phyloP scores from a whole-genome alignment of 2,113 vertebrate genomes.

The Tenrec ecaudatus region DNA sequence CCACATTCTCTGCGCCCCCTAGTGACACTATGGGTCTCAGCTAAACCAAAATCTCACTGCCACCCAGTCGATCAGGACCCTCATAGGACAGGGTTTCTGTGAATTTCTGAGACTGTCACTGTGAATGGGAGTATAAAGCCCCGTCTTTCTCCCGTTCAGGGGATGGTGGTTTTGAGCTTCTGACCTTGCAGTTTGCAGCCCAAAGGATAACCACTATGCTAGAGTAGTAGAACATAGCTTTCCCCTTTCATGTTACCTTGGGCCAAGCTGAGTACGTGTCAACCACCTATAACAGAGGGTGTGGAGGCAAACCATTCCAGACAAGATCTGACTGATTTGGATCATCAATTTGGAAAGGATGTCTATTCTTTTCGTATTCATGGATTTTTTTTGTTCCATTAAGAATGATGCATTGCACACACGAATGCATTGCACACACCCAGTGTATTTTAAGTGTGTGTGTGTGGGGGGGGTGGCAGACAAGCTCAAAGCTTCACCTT shows the following conservation, averaged over 20 bases:
- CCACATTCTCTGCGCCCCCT: no score
- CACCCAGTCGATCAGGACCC: no score
- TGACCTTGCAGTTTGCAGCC: no score
- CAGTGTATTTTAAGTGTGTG: not conserved
- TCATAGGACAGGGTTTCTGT: no score
- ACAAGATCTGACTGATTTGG: not conserved
- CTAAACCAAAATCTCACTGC: not conserved
- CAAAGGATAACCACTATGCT: no score
- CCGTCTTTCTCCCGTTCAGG: no score
- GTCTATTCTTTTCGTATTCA: not conserved
- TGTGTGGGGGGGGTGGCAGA: not conserved
- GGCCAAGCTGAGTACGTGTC: not conserved
- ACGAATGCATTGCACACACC: not conserved
- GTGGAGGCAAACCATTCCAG: not conserved
- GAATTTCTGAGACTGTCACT: no score
- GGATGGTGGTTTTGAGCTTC: no score
- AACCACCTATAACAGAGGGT: not conserved
- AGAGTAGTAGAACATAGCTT: not conserved
- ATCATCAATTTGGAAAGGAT: not conserved
- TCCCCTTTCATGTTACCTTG: no score
- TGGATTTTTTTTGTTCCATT: constrained; percentile 2
- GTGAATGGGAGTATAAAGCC: no score
- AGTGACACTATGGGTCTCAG: not conserved
- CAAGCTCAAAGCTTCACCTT: not conserved
- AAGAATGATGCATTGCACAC: not conserved